Evolutionary conservation across 2,888 invertebrate genomes (phyloP).

Genomic region (Ernsta delagoae): DNA sequence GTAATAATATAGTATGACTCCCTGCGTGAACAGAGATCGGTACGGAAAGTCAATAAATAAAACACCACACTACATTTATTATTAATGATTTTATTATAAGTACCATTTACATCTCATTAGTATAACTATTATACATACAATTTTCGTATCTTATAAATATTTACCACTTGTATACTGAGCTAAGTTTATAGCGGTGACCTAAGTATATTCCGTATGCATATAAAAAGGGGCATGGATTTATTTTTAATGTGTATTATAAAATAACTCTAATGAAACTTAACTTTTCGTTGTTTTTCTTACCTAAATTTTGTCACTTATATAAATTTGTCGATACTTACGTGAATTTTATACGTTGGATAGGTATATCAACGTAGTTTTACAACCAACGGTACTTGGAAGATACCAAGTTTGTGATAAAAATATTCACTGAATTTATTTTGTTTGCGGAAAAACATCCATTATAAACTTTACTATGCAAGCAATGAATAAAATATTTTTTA

Average conservation of each 20-base stretch:
- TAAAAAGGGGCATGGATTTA: conserved; percentile 12
- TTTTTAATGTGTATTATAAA: neutral
- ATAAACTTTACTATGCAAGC: conserved; percentile 1
- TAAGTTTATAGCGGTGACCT: conserved; percentile 26
- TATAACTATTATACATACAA: conserved; percentile 70
- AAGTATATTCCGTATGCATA: conserved; percentile 20
- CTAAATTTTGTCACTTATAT: neutral
- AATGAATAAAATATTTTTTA: neutral
- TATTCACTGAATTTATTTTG: no score
- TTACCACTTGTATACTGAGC: conserved; percentile 24
- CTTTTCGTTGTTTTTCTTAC: conserved; percentile 50
- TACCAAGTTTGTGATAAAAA: neutral
- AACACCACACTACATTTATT: conserved; percentile 65
- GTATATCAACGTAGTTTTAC: no score
- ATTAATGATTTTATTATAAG: conserved; percentile 76
- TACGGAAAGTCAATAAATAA: no score
- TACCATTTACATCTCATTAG: conserved; percentile 73
- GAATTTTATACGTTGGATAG: no score
- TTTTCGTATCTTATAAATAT: conserved; percentile 44
- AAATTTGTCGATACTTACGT: neutral
- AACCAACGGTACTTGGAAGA: no score
- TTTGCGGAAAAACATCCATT: neutral
- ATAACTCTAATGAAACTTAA: conserved; percentile 7
- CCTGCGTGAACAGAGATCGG: no score
- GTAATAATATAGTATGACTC: no score